Base-by-base conservation (phyloP, 2,113 vertebrate genomes). In the Bujurquina vittata region DNA sequence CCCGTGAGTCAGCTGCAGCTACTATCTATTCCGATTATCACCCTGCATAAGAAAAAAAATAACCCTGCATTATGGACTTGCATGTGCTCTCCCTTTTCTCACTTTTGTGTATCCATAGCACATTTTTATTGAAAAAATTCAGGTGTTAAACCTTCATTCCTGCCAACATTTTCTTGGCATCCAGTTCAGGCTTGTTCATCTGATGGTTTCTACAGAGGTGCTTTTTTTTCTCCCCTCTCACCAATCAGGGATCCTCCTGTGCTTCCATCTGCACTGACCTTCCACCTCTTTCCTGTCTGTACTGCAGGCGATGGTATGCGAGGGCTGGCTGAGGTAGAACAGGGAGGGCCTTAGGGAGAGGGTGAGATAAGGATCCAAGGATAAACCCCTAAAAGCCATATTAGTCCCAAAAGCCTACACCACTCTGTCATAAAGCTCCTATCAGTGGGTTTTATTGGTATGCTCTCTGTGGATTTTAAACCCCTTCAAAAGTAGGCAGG, bases 1-100 rank as follows among this genome's bases (percentile, higher is more conserved):
- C 79, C 49, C 31, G 63, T 95, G 93, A 95, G 81, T 94, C 91
- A 94, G 84, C 55, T 17, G 14, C 67, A 81, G 79, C 85, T 90
- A 26, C 23, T 77, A 86, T 87, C 81, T 87, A 72, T 75, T 89
- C 65, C 88, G 78, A 87, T 87, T 65, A 72, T 10, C 12, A 87
- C 72, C 84, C 49, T 35, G 31, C 54, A 59, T 35, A 54, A 81
- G 59, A 59, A 35, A 57, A 81, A 63, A 85, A 49, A 73, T n/a
- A 56, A 72, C 67, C 15, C 5, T 43, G 12, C 12, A 8, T 69
- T 63, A 63, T 78, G 49, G 46, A 69, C 54, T 73, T 52, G 3
- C 20, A 61, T 74, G 31, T 65, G 59, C 59, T 59, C 20, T 79
- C 15, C 9, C 46, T 58, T 54, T 73, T 72, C 33, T 57, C 37